phyloP scores from a whole-genome alignment of 1,140 invertebrate species.

The Drosophila parvula region DNA sequence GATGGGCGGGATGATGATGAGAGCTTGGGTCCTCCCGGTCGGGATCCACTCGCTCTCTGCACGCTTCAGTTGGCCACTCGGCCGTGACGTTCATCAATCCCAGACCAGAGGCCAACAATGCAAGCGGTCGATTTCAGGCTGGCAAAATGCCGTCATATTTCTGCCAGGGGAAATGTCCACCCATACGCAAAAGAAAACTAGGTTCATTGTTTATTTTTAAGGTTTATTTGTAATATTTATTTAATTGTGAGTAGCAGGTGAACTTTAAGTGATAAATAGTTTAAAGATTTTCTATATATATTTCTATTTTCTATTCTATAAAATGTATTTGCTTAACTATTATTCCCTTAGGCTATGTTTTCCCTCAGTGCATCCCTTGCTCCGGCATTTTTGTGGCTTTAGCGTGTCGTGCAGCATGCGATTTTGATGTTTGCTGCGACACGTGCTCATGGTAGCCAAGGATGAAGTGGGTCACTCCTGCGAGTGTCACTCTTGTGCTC shows the following conservation, averaged over 20 bases:
- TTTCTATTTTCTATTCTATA: no score
- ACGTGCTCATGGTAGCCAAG: conserved; percentile 25
- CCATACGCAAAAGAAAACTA: conserved; percentile 1
- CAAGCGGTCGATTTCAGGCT: conserved; percentile 38
- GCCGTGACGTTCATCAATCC: conserved; percentile 36
- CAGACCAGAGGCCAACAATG: conserved; percentile 40
- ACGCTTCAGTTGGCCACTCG: conserved; percentile 53
- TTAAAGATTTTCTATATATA: not conserved
- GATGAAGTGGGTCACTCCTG: conserved; percentile 21
- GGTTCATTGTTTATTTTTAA: not conserved
- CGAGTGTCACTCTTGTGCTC: conserved; percentile 3
- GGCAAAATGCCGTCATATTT: conserved; percentile 49
- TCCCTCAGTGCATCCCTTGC: conserved; percentile 1
- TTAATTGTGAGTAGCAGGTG: not conserved
- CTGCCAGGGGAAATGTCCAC: conserved; percentile 4
- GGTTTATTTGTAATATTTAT: no score
- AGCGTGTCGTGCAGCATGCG: conserved; percentile 41
- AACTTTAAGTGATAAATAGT: not conserved
- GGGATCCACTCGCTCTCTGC: conserved; percentile 25
- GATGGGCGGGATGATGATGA: not conserved
- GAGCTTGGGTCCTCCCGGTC: not conserved
- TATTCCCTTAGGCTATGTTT: not conserved
- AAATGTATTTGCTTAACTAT: no score
- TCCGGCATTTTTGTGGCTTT: conserved; percentile 34
- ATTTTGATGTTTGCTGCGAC: conserved; percentile 52